phyloP scores from a whole-genome alignment of 2,797 vertebrate species.

The Triplophysa yarkandensis region DNA sequence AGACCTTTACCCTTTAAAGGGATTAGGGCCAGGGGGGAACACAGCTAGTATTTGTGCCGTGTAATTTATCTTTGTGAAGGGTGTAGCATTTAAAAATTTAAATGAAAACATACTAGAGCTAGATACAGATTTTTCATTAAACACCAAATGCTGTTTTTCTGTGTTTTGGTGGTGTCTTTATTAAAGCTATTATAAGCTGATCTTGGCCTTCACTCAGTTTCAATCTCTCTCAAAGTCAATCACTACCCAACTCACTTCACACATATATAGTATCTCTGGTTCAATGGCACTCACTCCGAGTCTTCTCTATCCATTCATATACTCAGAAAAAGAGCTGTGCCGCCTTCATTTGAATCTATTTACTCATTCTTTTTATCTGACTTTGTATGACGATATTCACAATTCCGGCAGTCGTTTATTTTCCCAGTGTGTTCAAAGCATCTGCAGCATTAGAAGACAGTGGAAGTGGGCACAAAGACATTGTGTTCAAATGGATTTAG shows the following conservation, averaged over 20 bases:
- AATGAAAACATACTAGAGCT: too few relatives aligned
- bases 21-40: too few relatives aligned
- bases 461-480: slow-evolving; percentile 32
- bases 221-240: background rate
- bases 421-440: slow-evolving; percentile 18
- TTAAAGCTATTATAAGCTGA: background rate
- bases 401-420: background rate
- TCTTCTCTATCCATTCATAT: background rate
- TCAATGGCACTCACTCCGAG: slow-evolving; percentile 3
- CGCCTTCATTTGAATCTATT: slow-evolving; percentile 22
- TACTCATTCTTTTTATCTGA: background rate
- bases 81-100: too few relatives aligned
- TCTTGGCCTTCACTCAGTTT: background rate
- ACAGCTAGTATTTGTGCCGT: too few relatives aligned
- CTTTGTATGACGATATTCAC: slow-evolving; percentile 12
- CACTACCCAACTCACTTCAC: background rate
- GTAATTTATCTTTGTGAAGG: too few relatives aligned
- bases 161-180: background rate
- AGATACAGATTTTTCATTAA: too few relatives aligned
- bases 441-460: background rate
- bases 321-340: background rate
- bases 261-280: background rate
- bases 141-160: too few relatives aligned
- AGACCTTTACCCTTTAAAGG: too few relatives aligned
- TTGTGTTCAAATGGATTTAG: slow-evolving; percentile 40